Evolutionary conservation across 2,888 invertebrate genomes (phyloP).

Genomic region (Chrysotoxum bicinctum): DNA sequence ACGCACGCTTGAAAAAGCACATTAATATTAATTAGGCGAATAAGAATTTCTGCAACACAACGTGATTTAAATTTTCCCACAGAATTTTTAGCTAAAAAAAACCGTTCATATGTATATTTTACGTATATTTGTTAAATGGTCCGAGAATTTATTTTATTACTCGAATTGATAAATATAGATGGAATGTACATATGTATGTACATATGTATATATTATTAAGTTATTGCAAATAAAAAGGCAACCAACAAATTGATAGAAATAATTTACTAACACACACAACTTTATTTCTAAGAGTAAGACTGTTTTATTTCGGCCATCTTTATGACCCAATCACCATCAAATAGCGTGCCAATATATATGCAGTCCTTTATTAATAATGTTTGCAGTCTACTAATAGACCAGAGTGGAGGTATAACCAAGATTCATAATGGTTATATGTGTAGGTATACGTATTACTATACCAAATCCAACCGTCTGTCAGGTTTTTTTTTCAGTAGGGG

Average conservation of each 20-base stretch:
- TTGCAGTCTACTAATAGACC: no score
- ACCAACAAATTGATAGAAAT: constrained; percentile 13
- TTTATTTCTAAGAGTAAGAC: neutral
- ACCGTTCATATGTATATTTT: neutral
- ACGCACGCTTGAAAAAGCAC: neutral
- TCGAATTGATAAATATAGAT: neutral
- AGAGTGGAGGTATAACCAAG: no score
- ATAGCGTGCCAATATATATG: no score
- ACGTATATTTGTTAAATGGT: constrained; percentile 10
- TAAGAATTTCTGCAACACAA: constrained; percentile 26
- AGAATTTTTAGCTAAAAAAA: neutral
- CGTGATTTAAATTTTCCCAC: constrained; percentile 10
- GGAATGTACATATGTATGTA: no score
- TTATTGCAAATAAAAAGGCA: neutral
- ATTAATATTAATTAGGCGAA: constrained; percentile 48
- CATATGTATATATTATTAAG: no score
- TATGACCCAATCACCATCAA: no score
- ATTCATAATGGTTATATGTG: no score
- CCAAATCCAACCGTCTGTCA: no score
- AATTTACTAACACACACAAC: neutral
- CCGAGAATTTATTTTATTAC: neutral
- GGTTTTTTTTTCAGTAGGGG: no score
- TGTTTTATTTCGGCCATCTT: neutral
- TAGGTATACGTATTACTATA: no score
- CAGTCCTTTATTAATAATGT: no score